Evolutionary conservation across 2,113 vertebrate species (phyloP), one percentile per base, ranked within the genome.

Genomic region (Murina feae): DNA sequence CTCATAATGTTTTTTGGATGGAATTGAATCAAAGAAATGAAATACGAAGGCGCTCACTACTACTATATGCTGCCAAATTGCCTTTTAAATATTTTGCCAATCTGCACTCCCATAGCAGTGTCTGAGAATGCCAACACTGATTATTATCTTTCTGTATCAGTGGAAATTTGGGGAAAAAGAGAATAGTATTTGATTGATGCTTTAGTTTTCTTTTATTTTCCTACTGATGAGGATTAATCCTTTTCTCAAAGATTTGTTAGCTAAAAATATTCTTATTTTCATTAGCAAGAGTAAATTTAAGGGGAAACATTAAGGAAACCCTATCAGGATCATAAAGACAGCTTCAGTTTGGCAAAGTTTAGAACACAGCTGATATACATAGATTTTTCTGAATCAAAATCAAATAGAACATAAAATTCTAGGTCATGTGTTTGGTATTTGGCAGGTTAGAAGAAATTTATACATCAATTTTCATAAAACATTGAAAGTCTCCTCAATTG

Each of bases 81-180:
- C 47, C 9, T 93, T 90, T 92, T 68, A 86, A 91, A 58, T 94
- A 90, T 90, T 97, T 94, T 94, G 53, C 39, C 91, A 90, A 79
- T 74, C 55, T 87, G 65, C 9, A 75, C 20, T 92, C 94, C 86
- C 37, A 96, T 92, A 94, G 53, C 18, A 51, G 16, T 30, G 10
- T 39, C 60, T 74, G 68, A 63, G 75, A 90, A 82, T 69, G 66
- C 74, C 49, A 93, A 25, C 28, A 42, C 28, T 76, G 25, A 80
- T 96, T 85, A 96, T 91, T 89, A 76, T 68, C 82, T 83, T 93
- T 93, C 63, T 20, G 39, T 83, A 60, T 55, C 30, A 78, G 6
- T 95, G 72, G 51, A 72, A 89, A 28, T 83, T 65, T 96, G 32
- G 87, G 6, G 6, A 90, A 84, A 11, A 92, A 81, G 2, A 18